Evolutionary conservation across 2,888 invertebrate genomes (phyloP), one percentile per base, ranked within the genome.

Genomic region (Ennomos erosarius): DNA sequence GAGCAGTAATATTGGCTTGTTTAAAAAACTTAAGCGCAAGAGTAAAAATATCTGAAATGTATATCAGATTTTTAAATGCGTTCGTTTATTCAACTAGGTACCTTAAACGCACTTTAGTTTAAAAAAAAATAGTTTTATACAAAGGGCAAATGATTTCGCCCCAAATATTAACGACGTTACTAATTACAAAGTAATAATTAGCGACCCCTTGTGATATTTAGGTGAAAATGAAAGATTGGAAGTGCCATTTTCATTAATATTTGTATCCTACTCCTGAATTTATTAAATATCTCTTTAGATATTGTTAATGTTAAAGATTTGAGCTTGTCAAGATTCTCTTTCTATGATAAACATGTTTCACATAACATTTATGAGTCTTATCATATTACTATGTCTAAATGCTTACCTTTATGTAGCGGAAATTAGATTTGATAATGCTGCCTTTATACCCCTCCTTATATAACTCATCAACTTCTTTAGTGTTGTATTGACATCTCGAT

Each of bases 151-250:
- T 37, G 10, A 40, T 50, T 53, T 67, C 60, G 66, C 70, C 70
- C 69, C 67, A 68, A 65, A 65, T 62, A 60, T 63, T 64, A 47
- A 57, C 43, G 48, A 61, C 26, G 44, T 57, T 50, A 49, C 68
- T 71, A 71, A 67, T 47, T 48, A 54, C 26, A 26, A 26, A 26
- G 62, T 63, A 65, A 66, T 67, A 72, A 69, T 47, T 60, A 65
- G 60, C 52, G 65, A 70, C 73, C 74, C 75, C 71, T 81, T 88
- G 88, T 90, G 88, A 88, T 90, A 88, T 74, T 68, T 79, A 78
- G 67, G 78, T 72, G 72, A 82, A 78, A 78, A 77, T 79, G 74
- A 78, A 81, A 82, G 76, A 78, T 79, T 78, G 69, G 75, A 76
- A 85, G 87, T 88, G 88, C 87, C 85, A 86, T 87, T 78, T 26